Conservation (phyloP, 2,113 vertebrate species). For the Lanius ludovicianus region DNA sequence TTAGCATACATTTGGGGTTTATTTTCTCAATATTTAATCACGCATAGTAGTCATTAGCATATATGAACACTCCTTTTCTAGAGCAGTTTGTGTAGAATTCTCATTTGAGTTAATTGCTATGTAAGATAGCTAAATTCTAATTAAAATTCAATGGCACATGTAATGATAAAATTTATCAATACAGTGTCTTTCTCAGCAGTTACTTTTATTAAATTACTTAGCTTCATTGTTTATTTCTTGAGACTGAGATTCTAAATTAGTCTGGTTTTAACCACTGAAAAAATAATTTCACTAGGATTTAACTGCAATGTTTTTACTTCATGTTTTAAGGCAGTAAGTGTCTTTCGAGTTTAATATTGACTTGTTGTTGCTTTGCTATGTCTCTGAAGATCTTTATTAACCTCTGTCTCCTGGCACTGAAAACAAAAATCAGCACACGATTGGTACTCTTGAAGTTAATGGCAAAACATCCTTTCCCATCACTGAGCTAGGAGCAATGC, state of each 20-base stretch:
- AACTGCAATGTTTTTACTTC: background rate
- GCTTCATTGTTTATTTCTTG: slow-evolving; percentile 49
- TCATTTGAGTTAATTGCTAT: slow-evolving; percentile 63
- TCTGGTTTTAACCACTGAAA: background rate
- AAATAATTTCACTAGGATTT: background rate
- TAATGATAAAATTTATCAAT: slow-evolving; percentile 67
- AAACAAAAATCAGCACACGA: background rate
- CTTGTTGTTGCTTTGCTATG: background rate
- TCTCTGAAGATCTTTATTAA: background rate
- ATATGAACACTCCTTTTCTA: slow-evolving; percentile 51
- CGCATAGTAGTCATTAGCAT: slow-evolving; percentile 53
- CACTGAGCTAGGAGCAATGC: background rate
- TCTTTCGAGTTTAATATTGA: background rate
- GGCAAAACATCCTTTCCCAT: background rate
- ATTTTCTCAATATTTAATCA: slow-evolving; percentile 63
- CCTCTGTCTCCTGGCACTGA: background rate
- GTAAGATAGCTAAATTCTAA: slow-evolving; percentile 63
- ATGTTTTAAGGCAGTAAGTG: background rate
- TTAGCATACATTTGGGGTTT: slow-evolving; percentile 63
- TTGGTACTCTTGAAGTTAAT: background rate
- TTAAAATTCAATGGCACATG: slow-evolving; percentile 66
- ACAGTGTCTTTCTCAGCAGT: slow-evolving; percentile 25
- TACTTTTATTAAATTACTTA: slow-evolving; percentile 45
- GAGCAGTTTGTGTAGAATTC: slow-evolving; percentile 50
- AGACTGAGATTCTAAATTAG: slow-evolving; percentile 31